Conservation (phyloP, 2,797 vertebrate genomes). For the Falco peregrinus region DNA sequence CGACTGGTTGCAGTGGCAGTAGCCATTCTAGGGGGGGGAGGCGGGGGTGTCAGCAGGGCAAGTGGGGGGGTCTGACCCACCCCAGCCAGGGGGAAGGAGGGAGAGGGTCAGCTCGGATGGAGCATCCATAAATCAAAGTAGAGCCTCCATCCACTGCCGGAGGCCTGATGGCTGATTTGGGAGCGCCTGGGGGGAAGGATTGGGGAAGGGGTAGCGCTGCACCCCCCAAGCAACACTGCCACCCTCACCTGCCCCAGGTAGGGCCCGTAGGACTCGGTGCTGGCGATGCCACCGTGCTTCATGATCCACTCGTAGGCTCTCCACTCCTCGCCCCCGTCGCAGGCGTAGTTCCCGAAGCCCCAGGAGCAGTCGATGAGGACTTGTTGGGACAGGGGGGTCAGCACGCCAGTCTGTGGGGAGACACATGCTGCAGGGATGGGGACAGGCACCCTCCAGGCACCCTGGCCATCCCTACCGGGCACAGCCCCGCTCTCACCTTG, state of each 20-base stretch:
- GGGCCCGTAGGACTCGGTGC: slow-evolving; percentile 78
- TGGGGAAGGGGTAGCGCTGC: not conserved
- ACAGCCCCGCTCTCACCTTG: slow-evolving; percentile 69
- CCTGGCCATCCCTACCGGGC: fast-evolving
- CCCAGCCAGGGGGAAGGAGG: not conserved
- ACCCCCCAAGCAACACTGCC: fast-evolving
- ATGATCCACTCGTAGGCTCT: slow-evolving; percentile 83
- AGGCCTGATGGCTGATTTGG: not conserved
- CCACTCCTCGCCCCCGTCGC: slow-evolving; percentile 85
- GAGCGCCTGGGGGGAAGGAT: not conserved
- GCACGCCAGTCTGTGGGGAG: slow-evolving; percentile 70
- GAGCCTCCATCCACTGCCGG: fast-evolving
- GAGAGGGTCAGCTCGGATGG: not conserved
- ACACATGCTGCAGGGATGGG: not conserved
- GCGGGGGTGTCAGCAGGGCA: not conserved
- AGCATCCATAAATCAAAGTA: not conserved
- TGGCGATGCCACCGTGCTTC: slow-evolving; percentile 84
- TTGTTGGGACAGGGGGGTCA: slow-evolving; percentile 85
- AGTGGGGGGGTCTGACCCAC: not conserved
- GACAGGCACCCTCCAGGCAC: fast-evolving
- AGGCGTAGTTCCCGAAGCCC: slow-evolving; percentile 85
- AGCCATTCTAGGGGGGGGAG: slow-evolving; percentile 70
- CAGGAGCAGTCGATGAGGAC: slow-evolving; percentile 83
- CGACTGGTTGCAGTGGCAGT: slow-evolving; percentile 78
- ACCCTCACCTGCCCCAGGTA: slow-evolving; percentile 75